Evolutionary conservation across 2,888 invertebrate genomes (phyloP).

Genomic region (Acleris cristana): DNA sequence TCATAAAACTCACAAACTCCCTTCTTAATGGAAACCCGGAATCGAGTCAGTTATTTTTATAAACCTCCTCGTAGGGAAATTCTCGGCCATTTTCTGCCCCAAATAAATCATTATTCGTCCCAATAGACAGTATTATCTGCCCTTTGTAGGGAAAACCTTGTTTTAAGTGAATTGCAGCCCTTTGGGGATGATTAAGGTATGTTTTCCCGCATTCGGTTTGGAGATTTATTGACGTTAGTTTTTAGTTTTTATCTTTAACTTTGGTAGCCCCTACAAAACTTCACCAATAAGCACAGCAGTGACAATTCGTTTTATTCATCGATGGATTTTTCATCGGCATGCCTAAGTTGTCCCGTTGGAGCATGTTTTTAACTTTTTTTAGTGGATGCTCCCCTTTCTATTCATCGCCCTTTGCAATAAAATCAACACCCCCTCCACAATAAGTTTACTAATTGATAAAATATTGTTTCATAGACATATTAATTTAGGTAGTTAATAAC

Average conservation of each 20-base stretch:
- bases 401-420: too few species aligned
- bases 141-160: conserved; percentile 38
- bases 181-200: conserved; percentile 34
- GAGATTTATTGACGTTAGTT: conserved; percentile 27
- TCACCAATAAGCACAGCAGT: too few species aligned
- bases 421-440: too few species aligned
- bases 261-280: background rate
- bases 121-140: conserved; percentile 39
- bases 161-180: conserved; percentile 38
- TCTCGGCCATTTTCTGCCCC: conserved; percentile 29
- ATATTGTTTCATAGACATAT: too few species aligned
- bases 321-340: too few species aligned
- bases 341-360: too few species aligned
- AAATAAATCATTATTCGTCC: conserved; percentile 41
- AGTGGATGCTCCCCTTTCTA: too few species aligned
- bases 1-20: conserved; percentile 6
- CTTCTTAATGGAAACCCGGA: conserved; percentile 2
- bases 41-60: conserved; percentile 26
- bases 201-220: conserved; percentile 26
- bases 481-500: too few species aligned
- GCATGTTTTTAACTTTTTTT: too few species aligned
- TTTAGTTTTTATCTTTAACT: conserved; percentile 16
- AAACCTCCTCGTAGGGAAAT: conserved; percentile 33
- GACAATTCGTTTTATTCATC: too few species aligned
- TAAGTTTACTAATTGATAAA: too few species aligned